These are phyloP conservation scores for Chaetops frenatus DNA, from an alignment of 2,113 vertebrate genomes.

Conservation along the genomic window DNA sequence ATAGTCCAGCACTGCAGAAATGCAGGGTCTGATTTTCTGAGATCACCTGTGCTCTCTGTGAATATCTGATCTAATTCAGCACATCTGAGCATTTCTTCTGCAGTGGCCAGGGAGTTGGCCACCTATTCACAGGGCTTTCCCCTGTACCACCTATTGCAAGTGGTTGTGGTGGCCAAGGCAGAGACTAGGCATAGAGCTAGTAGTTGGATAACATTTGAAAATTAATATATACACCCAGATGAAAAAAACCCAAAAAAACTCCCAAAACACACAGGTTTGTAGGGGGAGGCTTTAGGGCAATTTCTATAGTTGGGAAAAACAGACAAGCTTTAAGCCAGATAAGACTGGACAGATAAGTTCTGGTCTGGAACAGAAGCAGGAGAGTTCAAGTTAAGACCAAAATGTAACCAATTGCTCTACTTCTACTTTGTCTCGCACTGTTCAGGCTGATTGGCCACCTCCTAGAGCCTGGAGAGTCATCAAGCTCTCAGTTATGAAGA, in stretches of 20 bases:
- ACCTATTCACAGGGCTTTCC: background rate
- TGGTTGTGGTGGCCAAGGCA: background rate
- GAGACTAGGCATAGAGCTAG: background rate
- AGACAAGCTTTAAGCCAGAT: background rate
- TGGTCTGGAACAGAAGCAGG: background rate
- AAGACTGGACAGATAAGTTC: too few relatives aligned
- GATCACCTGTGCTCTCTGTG: background rate
- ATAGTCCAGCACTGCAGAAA: background rate
- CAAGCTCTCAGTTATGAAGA: background rate
- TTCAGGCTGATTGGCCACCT: background rate
- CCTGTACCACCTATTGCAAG: background rate
- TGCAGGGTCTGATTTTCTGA: background rate
- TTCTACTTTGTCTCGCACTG: background rate
- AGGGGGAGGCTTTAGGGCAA: background rate
- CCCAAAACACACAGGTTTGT: background rate
- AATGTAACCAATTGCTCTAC: background rate
- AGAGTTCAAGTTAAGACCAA: background rate
- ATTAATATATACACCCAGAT: background rate
- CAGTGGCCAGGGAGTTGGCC: background rate
- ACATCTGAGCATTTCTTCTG: background rate
- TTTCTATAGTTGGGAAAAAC: background rate
- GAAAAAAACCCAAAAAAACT: background rate
- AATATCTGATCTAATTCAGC: background rate
- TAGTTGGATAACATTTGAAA: background rate
- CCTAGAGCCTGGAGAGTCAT: background rate